These are phyloP conservation scores for Drosophila punjabiensis DNA, from an alignment of 1,140 invertebrate genomes.

Conservation along the genomic window DNA sequence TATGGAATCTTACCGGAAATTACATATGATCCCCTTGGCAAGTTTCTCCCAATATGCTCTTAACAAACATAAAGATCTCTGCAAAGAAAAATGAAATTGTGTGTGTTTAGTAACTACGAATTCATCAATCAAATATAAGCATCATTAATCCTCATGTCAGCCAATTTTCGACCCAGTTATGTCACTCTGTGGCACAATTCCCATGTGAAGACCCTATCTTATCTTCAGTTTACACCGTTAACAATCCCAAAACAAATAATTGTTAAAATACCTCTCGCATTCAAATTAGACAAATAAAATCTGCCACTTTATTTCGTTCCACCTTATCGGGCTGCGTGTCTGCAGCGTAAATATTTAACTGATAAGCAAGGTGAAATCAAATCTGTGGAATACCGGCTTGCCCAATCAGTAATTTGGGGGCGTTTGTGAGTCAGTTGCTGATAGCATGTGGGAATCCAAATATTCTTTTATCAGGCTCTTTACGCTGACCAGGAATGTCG, in stretches of 20 bases:
- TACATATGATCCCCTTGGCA: not conserved
- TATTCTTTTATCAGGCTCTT: conserved; percentile 2
- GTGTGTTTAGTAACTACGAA: conserved; percentile 6
- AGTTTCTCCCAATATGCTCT: conserved; percentile 58
- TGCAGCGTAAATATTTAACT: conserved; percentile 39
- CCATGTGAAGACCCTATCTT: conserved; percentile 19
- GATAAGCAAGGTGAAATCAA: conserved; percentile 33
- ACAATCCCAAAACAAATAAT: conserved; percentile 27
- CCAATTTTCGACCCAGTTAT: conserved; percentile 19
- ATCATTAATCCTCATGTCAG: not conserved
- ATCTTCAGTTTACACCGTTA: conserved; percentile 27
- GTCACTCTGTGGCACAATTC: conserved; percentile 31
- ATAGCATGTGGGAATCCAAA: conserved; percentile 28
- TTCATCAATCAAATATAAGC: conserved; percentile 27
- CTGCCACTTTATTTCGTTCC: not conserved
- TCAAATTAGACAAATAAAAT: conserved; percentile 19
- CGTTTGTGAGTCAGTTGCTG: conserved; percentile 39
- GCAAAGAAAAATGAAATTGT: conserved; percentile 18
- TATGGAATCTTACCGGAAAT: conserved; percentile 44
- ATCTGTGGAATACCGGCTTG: conserved; percentile 31
- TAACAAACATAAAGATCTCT: conserved; percentile 53
- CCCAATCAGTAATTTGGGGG: conserved; percentile 48
- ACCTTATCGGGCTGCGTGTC: conserved; percentile 43
- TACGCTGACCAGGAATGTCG: conserved; percentile 8
- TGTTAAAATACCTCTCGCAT: conserved; percentile 9